Conservation (phyloP, 2,113 vertebrate species). For the Ceyx melanurus region DNA sequence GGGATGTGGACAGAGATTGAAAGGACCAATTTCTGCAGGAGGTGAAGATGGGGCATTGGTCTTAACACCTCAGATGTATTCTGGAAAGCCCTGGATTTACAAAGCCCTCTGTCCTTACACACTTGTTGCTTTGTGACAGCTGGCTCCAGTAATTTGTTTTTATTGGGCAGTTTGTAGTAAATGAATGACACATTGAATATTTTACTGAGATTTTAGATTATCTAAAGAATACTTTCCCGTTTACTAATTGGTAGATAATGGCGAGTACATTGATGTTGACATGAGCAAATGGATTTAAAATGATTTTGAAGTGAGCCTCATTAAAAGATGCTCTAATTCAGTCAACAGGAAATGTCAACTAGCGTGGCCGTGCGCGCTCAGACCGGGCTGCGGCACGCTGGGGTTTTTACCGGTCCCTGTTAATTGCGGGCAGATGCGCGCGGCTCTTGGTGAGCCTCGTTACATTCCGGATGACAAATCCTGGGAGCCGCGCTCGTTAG, state of each 20-base stretch:
- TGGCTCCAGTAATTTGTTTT: slow-evolving; percentile 79
- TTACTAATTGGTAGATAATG: slow-evolving; percentile 83
- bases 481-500: not conserved
- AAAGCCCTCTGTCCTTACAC: slow-evolving; percentile 28
- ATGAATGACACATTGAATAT: slow-evolving; percentile 76
- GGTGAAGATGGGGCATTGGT: accelerated
- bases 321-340: slow-evolving; percentile 78
- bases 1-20: accelerated
- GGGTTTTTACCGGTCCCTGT: not conserved
- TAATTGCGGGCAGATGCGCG: not conserved
- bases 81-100: not conserved
- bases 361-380: not conserved
- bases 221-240: slow-evolving; percentile 79
- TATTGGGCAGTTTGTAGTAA: slow-evolving; percentile 76
- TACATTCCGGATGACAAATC: not conserved
- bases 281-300: slow-evolving; percentile 81
- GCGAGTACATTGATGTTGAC: slow-evolving; percentile 80
- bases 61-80: accelerated
- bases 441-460: accelerated
- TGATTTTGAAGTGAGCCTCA: slow-evolving; percentile 75
- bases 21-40: not conserved
- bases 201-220: slow-evolving; percentile 78
- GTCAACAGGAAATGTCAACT: slow-evolving; percentile 72
- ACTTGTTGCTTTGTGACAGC: slow-evolving; percentile 76
- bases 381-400: not conserved